Percentiles rank a stretch among this genome's conserved stretches.
These are phyloP conservation scores for Lepidocolaptes lacrymiger DNA, from an alignment of 2,797 vertebrate genomes.

Conservation along the genomic window DNA sequence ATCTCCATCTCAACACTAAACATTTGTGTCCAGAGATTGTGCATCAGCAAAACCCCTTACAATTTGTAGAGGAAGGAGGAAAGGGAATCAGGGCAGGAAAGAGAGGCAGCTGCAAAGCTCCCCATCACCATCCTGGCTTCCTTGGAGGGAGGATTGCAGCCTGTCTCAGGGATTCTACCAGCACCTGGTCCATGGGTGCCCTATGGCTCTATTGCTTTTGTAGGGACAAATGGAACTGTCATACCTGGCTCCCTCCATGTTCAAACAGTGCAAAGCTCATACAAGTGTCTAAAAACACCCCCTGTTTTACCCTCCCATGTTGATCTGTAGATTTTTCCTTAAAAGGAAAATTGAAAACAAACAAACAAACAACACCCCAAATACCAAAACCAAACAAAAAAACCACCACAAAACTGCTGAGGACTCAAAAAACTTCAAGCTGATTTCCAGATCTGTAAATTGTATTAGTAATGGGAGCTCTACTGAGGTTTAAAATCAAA, in stretches of 20 bases:
- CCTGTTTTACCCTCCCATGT: background rate
- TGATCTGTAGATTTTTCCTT: background rate
- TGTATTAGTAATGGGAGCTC: slow-evolving; percentile 37
- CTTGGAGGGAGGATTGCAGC: background rate
- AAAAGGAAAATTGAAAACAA: background rate
- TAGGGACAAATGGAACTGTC: background rate
- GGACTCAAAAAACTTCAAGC: slow-evolving; percentile 5
- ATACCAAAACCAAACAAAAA: background rate
- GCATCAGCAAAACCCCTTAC: background rate
- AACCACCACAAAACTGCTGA: background rate
- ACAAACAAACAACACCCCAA: too few relatives aligned
- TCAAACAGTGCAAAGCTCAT: background rate
- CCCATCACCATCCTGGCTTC: background rate
- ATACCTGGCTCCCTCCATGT: background rate
- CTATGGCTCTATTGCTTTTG: background rate
- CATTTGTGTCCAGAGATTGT: background rate
- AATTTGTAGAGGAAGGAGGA: background rate
- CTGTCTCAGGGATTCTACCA: background rate
- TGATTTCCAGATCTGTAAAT: slow-evolving; percentile 48
- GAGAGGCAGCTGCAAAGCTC: background rate
- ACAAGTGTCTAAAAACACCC: background rate
- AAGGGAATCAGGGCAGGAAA: background rate
- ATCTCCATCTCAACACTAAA: background rate
- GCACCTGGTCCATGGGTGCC: background rate
- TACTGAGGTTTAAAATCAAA: slow-evolving; percentile 69